Conservation (phyloP, 2,797 vertebrate species). For the Sebastes itinus region DNA sequence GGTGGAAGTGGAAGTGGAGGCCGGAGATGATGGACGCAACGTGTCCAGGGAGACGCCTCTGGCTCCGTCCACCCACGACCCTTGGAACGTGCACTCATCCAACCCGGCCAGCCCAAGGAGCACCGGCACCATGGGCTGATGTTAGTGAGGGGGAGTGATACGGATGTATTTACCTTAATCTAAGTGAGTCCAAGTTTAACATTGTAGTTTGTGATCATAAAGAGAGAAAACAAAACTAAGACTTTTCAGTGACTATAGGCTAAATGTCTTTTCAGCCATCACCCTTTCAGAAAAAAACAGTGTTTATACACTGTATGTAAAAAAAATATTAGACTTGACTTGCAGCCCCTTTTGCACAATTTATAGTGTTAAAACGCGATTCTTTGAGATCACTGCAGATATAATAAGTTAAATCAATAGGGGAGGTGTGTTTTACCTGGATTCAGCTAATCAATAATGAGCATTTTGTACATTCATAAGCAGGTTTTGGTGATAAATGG, state of each 20-base stretch:
- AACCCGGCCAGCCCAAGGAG: slow-evolving; percentile 70
- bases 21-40: slow-evolving; percentile 70
- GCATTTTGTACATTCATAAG: neutral
- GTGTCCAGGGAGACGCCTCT: slow-evolving; percentile 74
- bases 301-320: slow-evolving; percentile 28
- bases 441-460: neutral
- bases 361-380: neutral
- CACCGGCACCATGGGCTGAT: slow-evolving; percentile 71
- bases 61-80: slow-evolving; percentile 77
- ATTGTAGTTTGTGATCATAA: neutral
- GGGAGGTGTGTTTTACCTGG: neutral
- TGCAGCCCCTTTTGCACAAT: slow-evolving; percentile 53
- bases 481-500: neutral
- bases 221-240: no score
- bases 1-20: slow-evolving; percentile 62
- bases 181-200: neutral
- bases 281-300: slow-evolving; percentile 14
- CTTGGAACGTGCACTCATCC: slow-evolving; percentile 74
- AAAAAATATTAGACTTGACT: slow-evolving; percentile 35
- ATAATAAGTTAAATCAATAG: neutral
- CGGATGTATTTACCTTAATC: neutral
- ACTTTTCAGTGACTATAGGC: no score
- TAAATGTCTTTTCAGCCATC: neutral
- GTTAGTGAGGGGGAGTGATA: neutral
- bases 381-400: neutral